phyloP scores from a whole-genome alignment of 2,113 vertebrate genomes.

The Origma solitaria region DNA sequence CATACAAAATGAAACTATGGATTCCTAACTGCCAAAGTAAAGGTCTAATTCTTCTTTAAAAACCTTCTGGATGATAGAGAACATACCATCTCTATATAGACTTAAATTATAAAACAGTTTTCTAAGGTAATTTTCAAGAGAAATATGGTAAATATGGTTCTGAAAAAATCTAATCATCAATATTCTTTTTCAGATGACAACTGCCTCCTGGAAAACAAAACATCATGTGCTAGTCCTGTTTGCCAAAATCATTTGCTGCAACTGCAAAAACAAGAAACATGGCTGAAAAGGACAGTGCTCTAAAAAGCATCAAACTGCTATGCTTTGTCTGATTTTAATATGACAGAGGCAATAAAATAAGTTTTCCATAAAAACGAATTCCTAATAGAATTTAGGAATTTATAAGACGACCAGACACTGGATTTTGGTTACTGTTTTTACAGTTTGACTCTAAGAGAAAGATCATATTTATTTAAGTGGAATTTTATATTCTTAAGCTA shows the following conservation, averaged over 20 bases:
- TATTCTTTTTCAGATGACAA: not conserved
- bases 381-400: not conserved
- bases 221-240: not conserved
- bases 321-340: not conserved
- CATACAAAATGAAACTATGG: not conserved
- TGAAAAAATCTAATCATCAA: not conserved
- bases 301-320: not conserved
- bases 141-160: not conserved
- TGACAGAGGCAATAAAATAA: not conserved
- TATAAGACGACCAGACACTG: not conserved
- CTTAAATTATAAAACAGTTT: not conserved
- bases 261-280: not conserved
- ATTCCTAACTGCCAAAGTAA: conserved; percentile 63
- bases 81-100: not conserved
- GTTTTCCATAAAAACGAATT: not conserved
- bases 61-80: not conserved
- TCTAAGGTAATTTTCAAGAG: not conserved
- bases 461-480: not conserved
- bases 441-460: not conserved
- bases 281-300: not conserved
- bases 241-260: not conserved
- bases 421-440: not conserved
- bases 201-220: not conserved
- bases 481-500: not conserved
- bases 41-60: not conserved